Evolutionary conservation across 2,113 vertebrate genomes (phyloP).

Genomic region (Lonchura striata): DNA sequence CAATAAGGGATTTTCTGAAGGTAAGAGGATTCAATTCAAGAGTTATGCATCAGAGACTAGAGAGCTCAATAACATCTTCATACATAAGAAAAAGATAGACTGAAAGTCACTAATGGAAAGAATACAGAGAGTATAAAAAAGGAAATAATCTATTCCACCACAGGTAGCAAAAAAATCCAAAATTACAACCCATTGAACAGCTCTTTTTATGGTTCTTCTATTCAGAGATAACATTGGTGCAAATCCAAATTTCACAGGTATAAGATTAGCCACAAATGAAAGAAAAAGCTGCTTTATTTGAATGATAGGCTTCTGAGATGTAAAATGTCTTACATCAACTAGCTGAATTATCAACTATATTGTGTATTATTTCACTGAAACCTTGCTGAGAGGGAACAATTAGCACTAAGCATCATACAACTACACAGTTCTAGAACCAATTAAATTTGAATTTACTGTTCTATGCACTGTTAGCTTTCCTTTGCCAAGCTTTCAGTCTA

Average conservation of each 20-base stretch:
- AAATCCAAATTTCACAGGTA: background rate
- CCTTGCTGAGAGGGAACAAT: background rate
- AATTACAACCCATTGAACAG: background rate
- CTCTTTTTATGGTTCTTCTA: background rate
- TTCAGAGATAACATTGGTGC: background rate
- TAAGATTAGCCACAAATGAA: background rate
- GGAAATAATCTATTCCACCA: background rate
- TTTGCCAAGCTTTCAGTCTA: background rate
- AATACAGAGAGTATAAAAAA: background rate
- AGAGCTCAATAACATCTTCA: background rate
- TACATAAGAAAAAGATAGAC: background rate
- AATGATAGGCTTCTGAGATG: background rate
- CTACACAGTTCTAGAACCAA: background rate
- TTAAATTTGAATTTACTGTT: conserved; percentile 16
- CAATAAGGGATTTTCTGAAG: background rate
- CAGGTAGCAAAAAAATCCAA: background rate
- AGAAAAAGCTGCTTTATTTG: background rate
- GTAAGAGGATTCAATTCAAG: background rate
- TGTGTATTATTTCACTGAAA: background rate
- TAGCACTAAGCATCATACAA: background rate
- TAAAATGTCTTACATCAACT: background rate
- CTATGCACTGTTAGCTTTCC: background rate
- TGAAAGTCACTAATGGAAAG: background rate
- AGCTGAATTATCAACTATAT: background rate
- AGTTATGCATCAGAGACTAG: background rate